Percentiles rank a stretch among this genome's conserved stretches.
These are phyloP conservation scores for Brachionus manjavacas DNA, from an alignment of 1,140 invertebrate species.

Conservation along the genomic window DNA sequence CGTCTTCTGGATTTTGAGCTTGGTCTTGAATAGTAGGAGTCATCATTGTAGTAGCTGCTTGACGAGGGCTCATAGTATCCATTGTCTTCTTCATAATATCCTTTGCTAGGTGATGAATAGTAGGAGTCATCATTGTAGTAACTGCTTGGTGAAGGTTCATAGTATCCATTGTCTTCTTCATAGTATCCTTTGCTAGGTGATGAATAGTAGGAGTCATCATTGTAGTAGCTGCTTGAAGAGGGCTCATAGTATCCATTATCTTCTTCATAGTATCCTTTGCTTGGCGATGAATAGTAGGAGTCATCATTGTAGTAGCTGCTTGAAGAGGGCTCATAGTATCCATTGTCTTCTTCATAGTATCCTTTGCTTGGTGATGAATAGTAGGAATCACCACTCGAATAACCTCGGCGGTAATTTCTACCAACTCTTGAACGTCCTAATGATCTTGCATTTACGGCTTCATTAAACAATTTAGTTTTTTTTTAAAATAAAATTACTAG, in stretches of 20 bases:
- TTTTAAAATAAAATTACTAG: background rate
- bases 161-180: background rate
- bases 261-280: background rate
- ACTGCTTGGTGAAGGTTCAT: background rate
- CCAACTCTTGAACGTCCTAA: background rate
- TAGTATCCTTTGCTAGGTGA: background rate
- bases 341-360: background rate
- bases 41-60: background rate
- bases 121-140: background rate
- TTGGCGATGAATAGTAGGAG: background rate
- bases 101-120: background rate
- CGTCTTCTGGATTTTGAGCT: background rate
- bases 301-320: background rate
- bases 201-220: background rate
- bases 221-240: background rate
- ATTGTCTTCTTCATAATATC: background rate
- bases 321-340: background rate
- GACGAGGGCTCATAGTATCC: background rate
- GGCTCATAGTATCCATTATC: background rate
- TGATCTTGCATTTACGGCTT: background rate
- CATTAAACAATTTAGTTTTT: background rate
- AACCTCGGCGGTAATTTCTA: background rate
- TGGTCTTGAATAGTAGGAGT: background rate
- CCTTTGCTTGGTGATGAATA: background rate
- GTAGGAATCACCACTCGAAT: background rate